These are phyloP conservation scores for Onychomys arenicola DNA, from an alignment of 2,797 vertebrate genomes.

Conservation along the genomic window DNA sequence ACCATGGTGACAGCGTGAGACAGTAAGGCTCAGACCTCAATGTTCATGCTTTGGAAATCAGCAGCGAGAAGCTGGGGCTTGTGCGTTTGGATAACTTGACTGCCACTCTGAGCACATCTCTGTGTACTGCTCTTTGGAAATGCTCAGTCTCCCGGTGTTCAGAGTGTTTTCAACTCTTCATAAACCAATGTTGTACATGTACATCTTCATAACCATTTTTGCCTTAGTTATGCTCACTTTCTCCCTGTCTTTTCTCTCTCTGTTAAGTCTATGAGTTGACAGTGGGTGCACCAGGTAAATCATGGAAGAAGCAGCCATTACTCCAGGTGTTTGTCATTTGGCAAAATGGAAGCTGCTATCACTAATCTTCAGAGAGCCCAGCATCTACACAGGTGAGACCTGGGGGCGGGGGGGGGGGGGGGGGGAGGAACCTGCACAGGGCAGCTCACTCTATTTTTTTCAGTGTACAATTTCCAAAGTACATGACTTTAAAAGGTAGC, in stretches of 20 bases:
- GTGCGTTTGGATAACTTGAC: conserved; percentile 71
- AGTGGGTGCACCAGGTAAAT: background rate
- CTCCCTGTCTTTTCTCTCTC: background rate
- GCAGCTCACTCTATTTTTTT: background rate
- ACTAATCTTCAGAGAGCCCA: background rate
- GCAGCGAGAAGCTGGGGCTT: conserved; percentile 22
- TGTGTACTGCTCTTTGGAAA: conserved; percentile 65
- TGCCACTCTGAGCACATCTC: conserved; percentile 74
- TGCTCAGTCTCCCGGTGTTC: background rate
- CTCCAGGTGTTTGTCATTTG: background rate
- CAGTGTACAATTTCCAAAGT: background rate
- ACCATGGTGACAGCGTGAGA: background rate
- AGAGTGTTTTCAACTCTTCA: conserved; percentile 21
- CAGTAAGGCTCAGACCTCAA: background rate
- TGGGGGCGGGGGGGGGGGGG: too few relatives aligned
- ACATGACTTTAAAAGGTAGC: background rate
- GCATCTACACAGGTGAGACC: background rate
- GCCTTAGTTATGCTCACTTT: background rate
- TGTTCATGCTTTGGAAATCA: conserved; percentile 49
- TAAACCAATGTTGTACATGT: background rate
- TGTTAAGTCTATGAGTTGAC: background rate
- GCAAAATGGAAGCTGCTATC: background rate
- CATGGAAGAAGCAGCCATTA: background rate
- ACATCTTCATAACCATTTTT: background rate
- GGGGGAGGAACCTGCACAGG: too few relatives aligned